Evolutionary conservation across 2,888 invertebrate genomes (phyloP), one percentile per base, ranked within the genome.

Genomic region (Amorpha juglandis): DNA sequence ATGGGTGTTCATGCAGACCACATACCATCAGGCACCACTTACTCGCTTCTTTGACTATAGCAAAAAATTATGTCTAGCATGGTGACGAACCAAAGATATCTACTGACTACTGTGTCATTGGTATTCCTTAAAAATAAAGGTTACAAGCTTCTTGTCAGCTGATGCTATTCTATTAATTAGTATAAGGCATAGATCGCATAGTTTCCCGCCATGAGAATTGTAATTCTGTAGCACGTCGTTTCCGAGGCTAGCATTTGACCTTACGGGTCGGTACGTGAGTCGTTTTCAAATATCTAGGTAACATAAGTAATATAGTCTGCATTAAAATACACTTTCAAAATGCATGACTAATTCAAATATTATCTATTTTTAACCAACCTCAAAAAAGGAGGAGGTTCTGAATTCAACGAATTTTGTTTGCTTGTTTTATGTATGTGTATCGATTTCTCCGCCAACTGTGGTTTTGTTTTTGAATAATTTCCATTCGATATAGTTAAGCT

Each of bases 221-320:
- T 42, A 70, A 74, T 72, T 70, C 69, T 70, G 67, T 73, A 74
- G 72, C 74, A 70, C 65, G 69, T 62, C 68, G 68, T 68, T 67
- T 70, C 74, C 86, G 83, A 87, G 87, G 87, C 78, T 86, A 72
- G 76, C 74, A 78, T 70, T 79, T 83, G 84, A 84, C 87, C 88
- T 87, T 81, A 77, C 69, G 67, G 42, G 16, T 42, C 42, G 14
- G 42, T 75, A 84, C 87, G 88, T 86, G 88, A 71, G 68, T 67
- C 51, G 83, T 69, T 74, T 82, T 69, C 67, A 68, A 77, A 78
- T 71, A 48, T 63, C 66, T 70, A 48, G 45, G 27, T 27, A 27
- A 4, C 67, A 62, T 62, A 65, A 63, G 67, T 67, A 65, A 35
- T 55, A 33, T 55, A 38, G 64, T 47, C 19, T 21, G 19, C 6